Evolutionary conservation across 2,888 invertebrate genomes (phyloP).

Genomic region (Thecocarcelia acutangulata): DNA sequence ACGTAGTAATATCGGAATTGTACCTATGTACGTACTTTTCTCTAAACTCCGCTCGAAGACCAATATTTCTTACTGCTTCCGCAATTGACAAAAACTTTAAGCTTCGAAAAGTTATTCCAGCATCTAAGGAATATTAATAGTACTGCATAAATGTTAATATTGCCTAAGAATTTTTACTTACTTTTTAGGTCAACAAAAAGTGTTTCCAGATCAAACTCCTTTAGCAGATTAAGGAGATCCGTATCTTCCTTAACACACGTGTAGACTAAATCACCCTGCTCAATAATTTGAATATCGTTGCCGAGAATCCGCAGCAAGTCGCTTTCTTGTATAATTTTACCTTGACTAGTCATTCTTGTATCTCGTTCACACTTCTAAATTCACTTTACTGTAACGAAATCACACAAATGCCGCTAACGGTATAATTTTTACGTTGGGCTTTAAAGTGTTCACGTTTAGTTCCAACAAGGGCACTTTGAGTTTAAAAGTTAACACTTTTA

Average conservation of each 20-base stretch:
- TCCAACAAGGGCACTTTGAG: too few species aligned
- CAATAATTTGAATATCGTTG: conserved; percentile 38
- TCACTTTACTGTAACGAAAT: conserved; percentile 40
- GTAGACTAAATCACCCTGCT: conserved; percentile 45
- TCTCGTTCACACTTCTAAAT: conserved; percentile 45
- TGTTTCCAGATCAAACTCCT: too few species aligned
- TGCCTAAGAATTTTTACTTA: conserved; percentile 52
- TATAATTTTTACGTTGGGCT: too few species aligned
- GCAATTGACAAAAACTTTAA: conserved; percentile 57
- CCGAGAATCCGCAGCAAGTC: too few species aligned
- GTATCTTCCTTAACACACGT: conserved; percentile 51
- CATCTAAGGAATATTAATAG: conserved; percentile 55
- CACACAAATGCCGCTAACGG: conserved; percentile 14
- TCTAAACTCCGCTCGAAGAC: conserved; percentile 58
- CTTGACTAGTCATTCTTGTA: conserved; percentile 32
- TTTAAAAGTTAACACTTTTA: too few species aligned
- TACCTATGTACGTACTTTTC: conserved; percentile 49
- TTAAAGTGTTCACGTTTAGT: too few species aligned
- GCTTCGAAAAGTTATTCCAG: conserved; percentile 56
- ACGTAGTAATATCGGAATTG: conserved; percentile 49
- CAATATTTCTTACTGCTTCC: conserved; percentile 59
- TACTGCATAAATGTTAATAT: conserved; percentile 50
- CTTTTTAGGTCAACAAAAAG: conserved; percentile 58
- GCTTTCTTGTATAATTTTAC: too few species aligned
- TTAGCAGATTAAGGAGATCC: too few species aligned